phyloP scores from a whole-genome alignment of 2,797 vertebrate species.

The Novumbra hubbsi region DNA sequence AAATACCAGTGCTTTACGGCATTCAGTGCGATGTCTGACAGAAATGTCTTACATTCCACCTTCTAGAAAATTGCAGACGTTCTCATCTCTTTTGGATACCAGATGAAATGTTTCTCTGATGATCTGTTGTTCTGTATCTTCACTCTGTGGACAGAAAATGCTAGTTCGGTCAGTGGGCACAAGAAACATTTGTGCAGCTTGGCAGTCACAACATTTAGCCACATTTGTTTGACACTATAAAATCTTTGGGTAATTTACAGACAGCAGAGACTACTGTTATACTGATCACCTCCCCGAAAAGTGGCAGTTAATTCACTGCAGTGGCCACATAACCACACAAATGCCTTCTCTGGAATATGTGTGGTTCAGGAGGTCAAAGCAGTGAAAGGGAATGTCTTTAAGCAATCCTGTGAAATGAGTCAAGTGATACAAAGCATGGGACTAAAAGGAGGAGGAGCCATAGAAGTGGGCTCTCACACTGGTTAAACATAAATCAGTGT shows the following conservation, averaged over 20 bases:
- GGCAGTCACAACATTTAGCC: not conserved
- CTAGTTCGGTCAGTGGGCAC: not conserved
- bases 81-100: constrained; percentile 96
- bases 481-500: not conserved
- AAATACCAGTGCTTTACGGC: not conserved
- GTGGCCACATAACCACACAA: not conserved
- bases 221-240: not conserved
- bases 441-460: constrained; percentile 14
- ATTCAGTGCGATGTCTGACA: not conserved
- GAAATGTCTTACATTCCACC: constrained; percentile 91
- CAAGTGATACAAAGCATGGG: constrained; percentile 52
- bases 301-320: constrained; percentile 1
- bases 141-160: constrained; percentile 74
- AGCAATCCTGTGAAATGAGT: constrained; percentile 17
- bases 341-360: not conserved
- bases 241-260: not conserved
- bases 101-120: constrained; percentile 98
- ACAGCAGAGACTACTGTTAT: not conserved
- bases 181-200: not conserved
- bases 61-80: constrained; percentile 98
- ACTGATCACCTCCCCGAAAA: not conserved
- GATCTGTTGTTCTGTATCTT: constrained; percentile 98
- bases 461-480: not conserved
- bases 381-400: constrained; percentile 20
- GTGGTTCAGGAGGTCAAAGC: constrained; percentile 29